Evolutionary conservation across 2,113 vertebrate genomes (phyloP), one percentile per base, ranked within the genome.

Genomic region (Sapayoa aenigma): DNA sequence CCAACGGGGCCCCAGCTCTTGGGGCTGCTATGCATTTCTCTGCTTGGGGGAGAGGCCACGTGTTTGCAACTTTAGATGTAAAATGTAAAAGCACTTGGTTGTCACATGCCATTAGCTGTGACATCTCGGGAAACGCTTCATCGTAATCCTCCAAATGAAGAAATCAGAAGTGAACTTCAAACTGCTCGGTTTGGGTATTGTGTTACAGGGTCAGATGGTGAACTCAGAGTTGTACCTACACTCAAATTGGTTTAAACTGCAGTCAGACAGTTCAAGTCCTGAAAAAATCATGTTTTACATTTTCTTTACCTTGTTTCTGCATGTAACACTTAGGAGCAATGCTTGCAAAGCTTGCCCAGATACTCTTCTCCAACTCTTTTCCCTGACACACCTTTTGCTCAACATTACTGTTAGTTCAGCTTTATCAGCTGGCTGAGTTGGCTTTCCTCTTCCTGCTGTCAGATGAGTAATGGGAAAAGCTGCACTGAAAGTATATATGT

Each of bases 101-200:
- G 96, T 96, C 95, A 89, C 37, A 84, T 90, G 84, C 84, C 86
- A 92, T 97, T 96, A 97, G 80, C 65, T 73, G 49, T 93, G 95
- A 92, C 74, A 76, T 94, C 95, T 90, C 84, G 58, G 90, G 95
- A 96, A 96, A 96, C 12, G 80, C 90, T 96, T 95, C 66, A 17
- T 94, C 24, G 4, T 96, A 97, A 95, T 97, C 83, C 94, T 92
- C 73, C 55, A 60, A 95, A 96, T 90, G 90, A 87, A 95, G 93
- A 92, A 96, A 90, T 89, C 88, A 95, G 83, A 92, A 93, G 92
- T 89, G 85, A 94, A 81, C 95, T 95, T 95, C 88, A 96, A 92
- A 73, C 92, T 79, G 73, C 69, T 91, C 84, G 3, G 69, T 93
- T 95, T 76, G 73, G 49, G 53, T 90, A 91, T 96, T 46, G 0